Conservation (phyloP, 2,797 vertebrate species). For the Thamnophis elegans region DNA sequence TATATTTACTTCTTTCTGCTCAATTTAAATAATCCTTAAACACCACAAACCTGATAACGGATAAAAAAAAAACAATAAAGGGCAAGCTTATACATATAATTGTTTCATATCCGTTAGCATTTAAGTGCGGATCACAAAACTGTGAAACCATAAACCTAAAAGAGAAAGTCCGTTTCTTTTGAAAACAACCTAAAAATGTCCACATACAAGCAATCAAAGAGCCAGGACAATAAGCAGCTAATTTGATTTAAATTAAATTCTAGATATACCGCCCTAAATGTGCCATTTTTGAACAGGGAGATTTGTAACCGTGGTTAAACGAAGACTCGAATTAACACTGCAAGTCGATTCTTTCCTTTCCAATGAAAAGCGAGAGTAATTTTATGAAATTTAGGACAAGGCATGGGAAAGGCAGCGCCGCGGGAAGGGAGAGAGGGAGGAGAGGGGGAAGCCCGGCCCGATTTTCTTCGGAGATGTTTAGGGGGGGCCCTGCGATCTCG, state of each 20-base stretch:
- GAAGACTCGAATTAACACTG: background rate
- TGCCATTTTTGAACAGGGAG: background rate
- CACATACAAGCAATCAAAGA: background rate
- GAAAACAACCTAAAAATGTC: background rate
- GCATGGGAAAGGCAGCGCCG: background rate
- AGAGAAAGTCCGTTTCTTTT: background rate
- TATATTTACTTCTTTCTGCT: background rate
- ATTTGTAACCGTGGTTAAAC: background rate
- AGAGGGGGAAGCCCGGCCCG: background rate
- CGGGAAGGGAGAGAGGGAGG: accelerated
- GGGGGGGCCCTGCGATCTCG: accelerated
- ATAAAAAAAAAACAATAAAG: background rate
- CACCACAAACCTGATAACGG: background rate
- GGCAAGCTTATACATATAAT: too few species aligned
- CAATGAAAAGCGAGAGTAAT: background rate
- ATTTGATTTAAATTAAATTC: background rate
- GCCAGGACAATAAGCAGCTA: background rate
- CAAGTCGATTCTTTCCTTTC: background rate
- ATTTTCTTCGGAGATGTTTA: background rate
- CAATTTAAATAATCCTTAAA: background rate
- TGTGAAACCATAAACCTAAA: background rate
- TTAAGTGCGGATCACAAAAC: background rate
- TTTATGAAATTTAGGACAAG: background rate
- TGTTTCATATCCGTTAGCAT: background rate
- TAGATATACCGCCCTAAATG: background rate